Evolutionary conservation across 2,797 vertebrate genomes (phyloP).

Genomic region (Orestias chungarensis): DNA sequence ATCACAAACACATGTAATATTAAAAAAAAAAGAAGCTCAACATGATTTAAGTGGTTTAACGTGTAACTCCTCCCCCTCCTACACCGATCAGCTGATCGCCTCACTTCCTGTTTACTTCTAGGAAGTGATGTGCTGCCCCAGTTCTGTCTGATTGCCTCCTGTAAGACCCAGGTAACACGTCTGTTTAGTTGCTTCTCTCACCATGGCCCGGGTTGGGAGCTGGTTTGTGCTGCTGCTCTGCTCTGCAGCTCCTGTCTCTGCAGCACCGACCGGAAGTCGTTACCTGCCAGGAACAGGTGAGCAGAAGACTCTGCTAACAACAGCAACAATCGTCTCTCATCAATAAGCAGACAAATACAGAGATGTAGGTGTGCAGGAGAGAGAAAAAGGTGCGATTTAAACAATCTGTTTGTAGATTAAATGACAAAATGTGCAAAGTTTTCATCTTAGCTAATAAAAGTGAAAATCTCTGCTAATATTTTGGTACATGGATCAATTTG

Average conservation of each 20-base stretch:
- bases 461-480: background rate
- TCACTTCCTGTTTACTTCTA: conserved; percentile 52
- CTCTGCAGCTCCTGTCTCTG: conserved; percentile 6
- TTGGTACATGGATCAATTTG: background rate
- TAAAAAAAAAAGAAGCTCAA: background rate
- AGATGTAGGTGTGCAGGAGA: fast-evolving
- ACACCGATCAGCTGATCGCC: background rate
- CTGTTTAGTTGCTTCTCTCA: fast-evolving
- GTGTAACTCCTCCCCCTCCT: background rate
- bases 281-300: conserved; percentile 59
- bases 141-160: fast-evolving
- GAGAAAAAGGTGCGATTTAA: background rate
- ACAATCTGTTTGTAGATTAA: background rate
- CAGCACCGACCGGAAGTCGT: conserved; percentile 34
- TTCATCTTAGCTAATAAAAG: background rate
- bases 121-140: fast-evolving
- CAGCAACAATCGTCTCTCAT: background rate
- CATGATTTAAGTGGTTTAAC: too few relatives aligned
- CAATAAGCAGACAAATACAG: fast-evolving
- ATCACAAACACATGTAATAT: background rate
- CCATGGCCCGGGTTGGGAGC: background rate
- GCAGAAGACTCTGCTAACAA: background rate
- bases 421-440: background rate
- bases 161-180: background rate
- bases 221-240: conserved; percentile 23